These are phyloP conservation scores for Pseudomyrmex gracilis DNA, from an alignment of 1,140 invertebrate genomes.

Conservation along the genomic window DNA sequence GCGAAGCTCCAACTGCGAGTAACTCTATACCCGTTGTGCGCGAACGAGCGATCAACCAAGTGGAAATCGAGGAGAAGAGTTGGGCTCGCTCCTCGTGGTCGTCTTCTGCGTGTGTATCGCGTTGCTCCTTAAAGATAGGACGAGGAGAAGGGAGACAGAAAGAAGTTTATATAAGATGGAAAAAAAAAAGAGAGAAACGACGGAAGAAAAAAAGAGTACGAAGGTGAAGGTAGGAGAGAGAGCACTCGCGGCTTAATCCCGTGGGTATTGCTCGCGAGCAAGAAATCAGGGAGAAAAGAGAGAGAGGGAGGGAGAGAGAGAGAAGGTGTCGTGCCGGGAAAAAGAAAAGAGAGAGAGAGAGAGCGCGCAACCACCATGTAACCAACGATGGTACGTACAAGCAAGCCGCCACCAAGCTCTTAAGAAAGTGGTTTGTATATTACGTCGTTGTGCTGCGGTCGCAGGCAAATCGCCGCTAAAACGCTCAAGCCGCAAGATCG, in stretches of 20 bases:
- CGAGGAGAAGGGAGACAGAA: background rate
- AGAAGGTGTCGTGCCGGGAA: background rate
- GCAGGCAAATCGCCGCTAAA: slow-evolving; percentile 83
- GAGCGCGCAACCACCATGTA: slow-evolving; percentile 66
- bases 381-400: slow-evolving; percentile 70
- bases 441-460: slow-evolving; percentile 83
- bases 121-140: slow-evolving; percentile 60
- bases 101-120: slow-evolving; percentile 73
- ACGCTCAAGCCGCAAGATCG: slow-evolving; percentile 78
- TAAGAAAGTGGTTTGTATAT: slow-evolving; percentile 83
- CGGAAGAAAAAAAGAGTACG: slow-evolving; percentile 20
- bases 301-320: slow-evolving; percentile 39
- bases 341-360: slow-evolving; percentile 12
- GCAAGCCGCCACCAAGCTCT: slow-evolving; percentile 71
- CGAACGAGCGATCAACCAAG: slow-evolving; percentile 77
- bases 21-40: slow-evolving; percentile 81
- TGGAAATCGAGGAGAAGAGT: slow-evolving; percentile 76
- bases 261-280: slow-evolving; percentile 30
- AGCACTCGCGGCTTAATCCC: slow-evolving; percentile 51
- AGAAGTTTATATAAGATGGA: background rate
- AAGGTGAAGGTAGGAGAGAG: slow-evolving; percentile 9
- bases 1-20: slow-evolving; percentile 73
- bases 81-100: slow-evolving; percentile 55
- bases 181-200: slow-evolving; percentile 4
- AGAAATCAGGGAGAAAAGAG: too few relatives aligned